Evolutionary conservation across 2,113 vertebrate genomes (phyloP).

Genomic region (Scartelaos histophorus): DNA sequence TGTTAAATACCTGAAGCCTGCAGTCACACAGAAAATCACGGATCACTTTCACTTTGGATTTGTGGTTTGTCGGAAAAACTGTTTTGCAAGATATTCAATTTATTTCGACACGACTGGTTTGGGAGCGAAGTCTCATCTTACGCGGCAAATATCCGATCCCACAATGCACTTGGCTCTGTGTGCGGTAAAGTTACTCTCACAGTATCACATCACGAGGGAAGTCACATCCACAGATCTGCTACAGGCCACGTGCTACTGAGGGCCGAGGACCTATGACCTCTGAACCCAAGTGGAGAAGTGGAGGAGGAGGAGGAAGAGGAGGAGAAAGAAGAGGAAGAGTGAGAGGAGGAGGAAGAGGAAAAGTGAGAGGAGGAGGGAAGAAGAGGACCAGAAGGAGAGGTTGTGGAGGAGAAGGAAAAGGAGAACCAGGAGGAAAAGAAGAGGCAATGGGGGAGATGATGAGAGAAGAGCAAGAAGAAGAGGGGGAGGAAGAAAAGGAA

Average conservation of each 20-base stretch:
- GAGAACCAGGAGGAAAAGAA: too few relatives aligned
- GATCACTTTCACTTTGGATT: neutral
- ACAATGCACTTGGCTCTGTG: neutral
- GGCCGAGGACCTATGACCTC: too few relatives aligned
- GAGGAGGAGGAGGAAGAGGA: too few relatives aligned
- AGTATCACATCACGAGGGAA: neutral
- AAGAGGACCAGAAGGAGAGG: too few relatives aligned
- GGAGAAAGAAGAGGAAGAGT: too few relatives aligned
- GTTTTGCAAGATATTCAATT: constrained; percentile 12
- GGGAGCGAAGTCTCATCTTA: constrained; percentile 25
- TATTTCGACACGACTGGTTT: constrained; percentile 13
- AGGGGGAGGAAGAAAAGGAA: too few relatives aligned
- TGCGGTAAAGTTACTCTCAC: neutral
- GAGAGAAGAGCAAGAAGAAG: too few relatives aligned
- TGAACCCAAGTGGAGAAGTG: too few relatives aligned
- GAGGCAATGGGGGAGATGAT: constrained; percentile 20
- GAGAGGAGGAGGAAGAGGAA: neutral
- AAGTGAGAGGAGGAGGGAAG: too few relatives aligned
- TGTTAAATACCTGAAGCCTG: neutral
- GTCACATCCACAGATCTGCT: neutral
- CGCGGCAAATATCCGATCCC: constrained; percentile 23
- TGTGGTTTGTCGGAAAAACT: constrained; percentile 12
- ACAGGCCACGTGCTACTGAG: too few relatives aligned
- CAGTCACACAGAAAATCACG: neutral
- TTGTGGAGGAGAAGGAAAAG: too few relatives aligned